A percentile compares a stretch with the other conserved stretches of the same genome.
Evolutionary conservation across 2,888 invertebrate species (phyloP).

Genomic region (Syrphus vitripennis): DNA sequence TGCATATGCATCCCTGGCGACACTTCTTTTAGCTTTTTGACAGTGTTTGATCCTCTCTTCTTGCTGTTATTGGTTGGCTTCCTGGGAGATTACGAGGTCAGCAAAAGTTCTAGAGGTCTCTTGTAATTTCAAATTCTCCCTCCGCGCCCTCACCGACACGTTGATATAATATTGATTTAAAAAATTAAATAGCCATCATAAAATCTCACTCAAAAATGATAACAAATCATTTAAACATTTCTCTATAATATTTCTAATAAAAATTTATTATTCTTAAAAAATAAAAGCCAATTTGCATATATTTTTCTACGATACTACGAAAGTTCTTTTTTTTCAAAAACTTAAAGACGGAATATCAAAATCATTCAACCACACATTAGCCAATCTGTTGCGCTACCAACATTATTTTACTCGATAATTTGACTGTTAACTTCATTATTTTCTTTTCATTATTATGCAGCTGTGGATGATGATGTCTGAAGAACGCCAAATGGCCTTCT

Average conservation of each 20-base stretch:
- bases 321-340: not conserved
- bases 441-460: conserved; percentile 58
- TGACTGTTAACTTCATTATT: conserved; percentile 55
- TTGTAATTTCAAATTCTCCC: too few species aligned
- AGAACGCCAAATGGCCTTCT: not conserved
- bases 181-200: not conserved
- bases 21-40: too few species aligned
- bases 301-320: not conserved
- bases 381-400: conserved; percentile 3
- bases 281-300: not conserved
- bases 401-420: conserved; percentile 54
- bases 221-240: not conserved
- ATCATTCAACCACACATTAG: conserved; percentile 10
- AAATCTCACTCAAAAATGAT: not conserved
- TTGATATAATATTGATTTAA: not conserved
- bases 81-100: too few species aligned
- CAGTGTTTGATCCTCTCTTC: too few species aligned
- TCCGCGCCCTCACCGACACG: too few species aligned
- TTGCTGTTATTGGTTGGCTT: too few species aligned
- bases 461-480: conserved; percentile 39
- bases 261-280: not conserved
- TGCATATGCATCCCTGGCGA: too few species aligned
- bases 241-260: not conserved
- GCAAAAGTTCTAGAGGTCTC: too few species aligned
- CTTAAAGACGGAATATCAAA: not conserved